A percentile compares a stretch with the other conserved stretches of the same genome.
Evolutionary conservation across 2,113 vertebrate species (phyloP).

Genomic region (Arothron firmamentum): DNA sequence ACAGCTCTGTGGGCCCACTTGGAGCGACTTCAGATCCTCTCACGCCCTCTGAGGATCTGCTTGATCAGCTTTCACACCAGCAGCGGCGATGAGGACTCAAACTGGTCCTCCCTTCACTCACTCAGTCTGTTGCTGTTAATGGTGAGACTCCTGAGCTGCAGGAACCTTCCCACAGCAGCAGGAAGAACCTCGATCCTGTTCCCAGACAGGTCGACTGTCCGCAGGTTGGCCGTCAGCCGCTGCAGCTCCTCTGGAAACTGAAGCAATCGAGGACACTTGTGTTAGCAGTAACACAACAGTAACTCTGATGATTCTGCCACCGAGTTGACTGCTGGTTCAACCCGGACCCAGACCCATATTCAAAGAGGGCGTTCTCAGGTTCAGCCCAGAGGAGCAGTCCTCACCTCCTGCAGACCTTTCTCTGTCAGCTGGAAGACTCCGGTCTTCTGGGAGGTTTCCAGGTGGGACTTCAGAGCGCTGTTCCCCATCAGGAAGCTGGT

Average conservation of each 20-base stretch:
- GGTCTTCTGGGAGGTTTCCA: conserved; percentile 97
- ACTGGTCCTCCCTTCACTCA: conserved; percentile 63
- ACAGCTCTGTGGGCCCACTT: not conserved
- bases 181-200: conserved; percentile 91
- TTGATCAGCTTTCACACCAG: not conserved
- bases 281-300: too few relatives aligned
- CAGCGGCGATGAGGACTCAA: too few relatives aligned
- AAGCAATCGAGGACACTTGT: not conserved
- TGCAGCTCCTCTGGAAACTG: conserved; percentile 96
- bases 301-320: too few relatives aligned
- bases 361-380: too few relatives aligned
- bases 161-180: conserved; percentile 83
- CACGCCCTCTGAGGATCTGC: too few relatives aligned
- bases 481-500: conserved; percentile 83
- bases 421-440: conserved; percentile 95
- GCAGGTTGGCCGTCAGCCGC: conserved; percentile 84
- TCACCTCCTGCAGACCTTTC: conserved; percentile 89
- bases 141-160: conserved; percentile 86
- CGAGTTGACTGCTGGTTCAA: not conserved
- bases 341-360: not conserved
- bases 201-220: conserved; percentile 89
- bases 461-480: conserved; percentile 91
- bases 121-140: conserved; percentile 89
- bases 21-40: too few relatives aligned
- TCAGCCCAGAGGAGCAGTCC: not conserved